Conservation (phyloP, 92 coral and sea anemone species). For the Phymanthus crucifer region DNA sequence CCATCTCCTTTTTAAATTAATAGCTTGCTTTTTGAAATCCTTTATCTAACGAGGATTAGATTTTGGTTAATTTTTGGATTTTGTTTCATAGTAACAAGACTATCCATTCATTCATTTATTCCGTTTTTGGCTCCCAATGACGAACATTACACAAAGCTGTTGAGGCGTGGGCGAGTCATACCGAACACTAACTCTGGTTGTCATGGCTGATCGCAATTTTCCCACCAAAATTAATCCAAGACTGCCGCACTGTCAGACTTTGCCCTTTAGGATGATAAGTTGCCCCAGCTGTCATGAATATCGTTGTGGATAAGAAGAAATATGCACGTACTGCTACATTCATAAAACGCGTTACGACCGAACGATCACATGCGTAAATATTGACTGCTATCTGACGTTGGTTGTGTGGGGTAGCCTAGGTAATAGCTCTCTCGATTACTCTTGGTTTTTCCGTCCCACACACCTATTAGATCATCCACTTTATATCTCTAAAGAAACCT, state of each 20-base stretch:
- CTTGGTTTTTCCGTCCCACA: background rate
- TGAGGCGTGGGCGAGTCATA: slow-evolving; percentile 37
- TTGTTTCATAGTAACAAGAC: background rate
- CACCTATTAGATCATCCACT: background rate
- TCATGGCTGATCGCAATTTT: slow-evolving; percentile 36
- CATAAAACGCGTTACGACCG: background rate
- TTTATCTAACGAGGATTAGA: background rate
- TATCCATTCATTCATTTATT: background rate
- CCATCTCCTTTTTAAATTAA: background rate
- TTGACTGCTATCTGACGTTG: background rate
- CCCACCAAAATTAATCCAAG: slow-evolving; percentile 23
- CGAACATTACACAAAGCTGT: slow-evolving; percentile 28
- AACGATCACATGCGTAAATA: slow-evolving; percentile 3
- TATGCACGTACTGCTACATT: background rate
- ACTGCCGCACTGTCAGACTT: background rate
- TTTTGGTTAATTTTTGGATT: background rate
- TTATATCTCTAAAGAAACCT: background rate
- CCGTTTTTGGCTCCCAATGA: background rate
- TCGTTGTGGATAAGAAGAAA: slow-evolving; percentile 5
- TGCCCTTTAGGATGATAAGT: background rate
- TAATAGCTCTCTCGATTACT: background rate
- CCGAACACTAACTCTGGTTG: slow-evolving; percentile 21
- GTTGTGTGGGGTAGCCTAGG: background rate
- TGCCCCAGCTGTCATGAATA: background rate
- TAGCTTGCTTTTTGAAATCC: background rate